These are phyloP conservation scores for Halcyon malimbica DNA, from an alignment of 2,113 vertebrate species.

Conservation along the genomic window DNA sequence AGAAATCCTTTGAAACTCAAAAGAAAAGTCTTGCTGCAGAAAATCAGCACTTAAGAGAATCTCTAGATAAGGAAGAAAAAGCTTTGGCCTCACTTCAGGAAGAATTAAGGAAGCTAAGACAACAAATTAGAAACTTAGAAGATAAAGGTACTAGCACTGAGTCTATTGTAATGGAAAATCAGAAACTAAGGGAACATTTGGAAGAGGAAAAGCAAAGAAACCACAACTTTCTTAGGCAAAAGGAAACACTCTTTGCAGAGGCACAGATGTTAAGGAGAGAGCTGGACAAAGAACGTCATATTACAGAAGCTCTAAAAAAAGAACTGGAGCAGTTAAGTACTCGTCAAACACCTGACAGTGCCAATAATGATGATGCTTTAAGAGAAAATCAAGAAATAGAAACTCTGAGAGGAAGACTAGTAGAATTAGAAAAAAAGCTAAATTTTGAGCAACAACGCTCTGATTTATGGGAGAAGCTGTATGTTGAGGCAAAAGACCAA, in stretches of 20 bases:
- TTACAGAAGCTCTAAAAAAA: slow-evolving; percentile 78
- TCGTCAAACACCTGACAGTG: neutral
- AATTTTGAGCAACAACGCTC: slow-evolving; percentile 95
- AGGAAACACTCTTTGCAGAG: slow-evolving; percentile 81
- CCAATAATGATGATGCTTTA: neutral
- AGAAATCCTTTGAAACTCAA: slow-evolving; percentile 74
- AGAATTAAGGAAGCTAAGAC: slow-evolving; percentile 84
- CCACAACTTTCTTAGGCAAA: slow-evolving; percentile 80
- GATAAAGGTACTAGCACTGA: slow-evolving; percentile 77
- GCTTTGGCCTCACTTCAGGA: slow-evolving; percentile 83
- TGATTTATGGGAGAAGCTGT: slow-evolving; percentile 94
- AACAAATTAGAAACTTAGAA: slow-evolving; percentile 84
- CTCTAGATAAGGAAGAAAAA: slow-evolving; percentile 85
- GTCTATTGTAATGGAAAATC: slow-evolving; percentile 83
- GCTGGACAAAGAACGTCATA: slow-evolving; percentile 82
- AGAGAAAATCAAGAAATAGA: slow-evolving; percentile 74
- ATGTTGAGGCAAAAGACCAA: slow-evolving; percentile 89
- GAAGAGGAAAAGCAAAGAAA: slow-evolving; percentile 84
- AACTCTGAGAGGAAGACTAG: slow-evolving; percentile 77
- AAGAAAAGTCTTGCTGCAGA: slow-evolving; percentile 80
- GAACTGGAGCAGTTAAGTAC: slow-evolving; percentile 79
- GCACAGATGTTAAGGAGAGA: slow-evolving; percentile 82
- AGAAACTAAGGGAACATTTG: slow-evolving; percentile 84
- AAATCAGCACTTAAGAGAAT: slow-evolving; percentile 84
- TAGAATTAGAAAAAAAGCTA: slow-evolving; percentile 87